Base-by-base conservation (phyloP, 2,888 invertebrate genomes). In the Imbricaverruca yamaguchii region DNA sequence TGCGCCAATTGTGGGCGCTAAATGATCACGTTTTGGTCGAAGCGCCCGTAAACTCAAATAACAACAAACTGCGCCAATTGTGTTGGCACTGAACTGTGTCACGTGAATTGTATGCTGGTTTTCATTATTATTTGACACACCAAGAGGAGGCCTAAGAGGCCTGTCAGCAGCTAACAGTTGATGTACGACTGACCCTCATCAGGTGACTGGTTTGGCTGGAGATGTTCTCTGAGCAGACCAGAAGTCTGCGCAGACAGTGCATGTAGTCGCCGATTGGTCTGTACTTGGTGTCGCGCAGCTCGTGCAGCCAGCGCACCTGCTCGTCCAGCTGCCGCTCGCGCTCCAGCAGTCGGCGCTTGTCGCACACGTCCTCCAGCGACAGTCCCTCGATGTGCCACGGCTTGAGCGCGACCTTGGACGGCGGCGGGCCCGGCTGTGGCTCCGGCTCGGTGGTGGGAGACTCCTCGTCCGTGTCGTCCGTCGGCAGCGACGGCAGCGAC, bases 321-420 rank as follows among this genome's bases (percentile, higher is more conserved):
- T 9, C 25, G 15, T 69, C 69, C 39, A 69, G 13, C 39, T 69
- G 69, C 6, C 69, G 25, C 6, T 7, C 7, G 13, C 69, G 69
- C 69, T 69, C 69, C 39, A 25, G 69, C 39, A 69, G 69, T 1
- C 39, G 39, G 39, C 15, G 13, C 25, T 25, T 39, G 23, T 39
- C 69, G 39, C 69, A 69, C 25, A 21, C 12, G 39, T 69, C 39
- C 6, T 25, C 13, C 69, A 69, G 69, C 3, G 25, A 39, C 25
- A 69, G 69, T 15, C 69, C 69, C 69, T 69, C 69, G 25, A 69
- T 69, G 39, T 21, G 25, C 69, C 69, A 69, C 39, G 69, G 69
- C 67, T 67, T 67, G 23, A 69, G 39, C 15, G 65, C 15, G 65
- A 39, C 4, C 39, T 4, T 39, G 39, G 39, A 39, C 39, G 39